Conservation (phyloP, 2,113 vertebrate species). For the Grammomys dolichurus region DNA sequence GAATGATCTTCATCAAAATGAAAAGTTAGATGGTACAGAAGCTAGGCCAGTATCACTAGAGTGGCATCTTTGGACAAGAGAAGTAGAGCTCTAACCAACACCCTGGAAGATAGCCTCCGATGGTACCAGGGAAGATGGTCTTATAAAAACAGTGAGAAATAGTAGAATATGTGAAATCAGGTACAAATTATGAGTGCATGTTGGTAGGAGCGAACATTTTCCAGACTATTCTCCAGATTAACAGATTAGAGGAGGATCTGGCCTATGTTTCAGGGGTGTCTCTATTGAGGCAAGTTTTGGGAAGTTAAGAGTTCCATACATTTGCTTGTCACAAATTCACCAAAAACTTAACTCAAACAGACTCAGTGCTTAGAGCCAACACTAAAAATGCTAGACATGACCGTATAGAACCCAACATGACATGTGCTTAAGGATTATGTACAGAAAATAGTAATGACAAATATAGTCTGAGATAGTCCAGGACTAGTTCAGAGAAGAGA, state of each 20-base stretch:
- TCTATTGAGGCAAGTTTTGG: background rate
- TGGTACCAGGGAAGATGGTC: background rate
- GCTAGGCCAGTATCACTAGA: background rate
- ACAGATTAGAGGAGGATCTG: background rate
- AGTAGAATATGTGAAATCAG: background rate
- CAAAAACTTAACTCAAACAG: background rate
- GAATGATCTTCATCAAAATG: background rate
- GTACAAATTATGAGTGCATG: background rate
- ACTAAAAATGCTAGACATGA: background rate
- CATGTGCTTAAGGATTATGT: background rate
- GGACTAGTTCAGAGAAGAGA: background rate
- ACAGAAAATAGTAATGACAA: background rate
- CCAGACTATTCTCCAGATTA: background rate
- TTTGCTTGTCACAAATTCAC: background rate
- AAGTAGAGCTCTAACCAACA: background rate
- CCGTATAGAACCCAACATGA: background rate
- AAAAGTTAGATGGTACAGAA: background rate
- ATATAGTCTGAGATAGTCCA: background rate
- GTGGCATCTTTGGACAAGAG: background rate
- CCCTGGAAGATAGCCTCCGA: background rate
- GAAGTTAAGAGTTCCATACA: background rate
- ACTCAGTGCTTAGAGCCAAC: background rate
- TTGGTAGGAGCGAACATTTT: background rate
- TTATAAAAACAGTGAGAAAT: background rate
- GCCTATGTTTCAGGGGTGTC: background rate